Base-by-base conservation (phyloP, 2,888 invertebrate genomes). In the Synergus laeviventris region DNA sequence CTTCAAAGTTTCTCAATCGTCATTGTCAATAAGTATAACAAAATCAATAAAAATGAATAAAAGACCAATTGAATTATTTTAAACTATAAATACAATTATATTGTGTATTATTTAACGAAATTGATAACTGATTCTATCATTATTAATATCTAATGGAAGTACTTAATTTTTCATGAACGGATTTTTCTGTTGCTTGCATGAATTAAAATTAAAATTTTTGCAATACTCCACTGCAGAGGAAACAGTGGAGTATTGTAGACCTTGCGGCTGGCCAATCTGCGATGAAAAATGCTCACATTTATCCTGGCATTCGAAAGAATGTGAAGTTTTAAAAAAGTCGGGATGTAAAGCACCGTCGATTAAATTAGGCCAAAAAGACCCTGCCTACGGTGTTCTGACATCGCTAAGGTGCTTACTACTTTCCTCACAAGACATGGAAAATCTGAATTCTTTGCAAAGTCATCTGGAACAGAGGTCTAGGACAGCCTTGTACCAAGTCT, bases 391-490 rank as follows among this genome's bases (percentile, higher is more conserved):
- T 61, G 36, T 61, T 61, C 61, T 61, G 36, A 61, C 61, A n/a
- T 38, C 61, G 11, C 36, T 61, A 16, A 61, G 61, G n/a, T 61
- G 61, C 61, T 38, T 61, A n/a, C 61, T 61, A 16, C 61, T 61
- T 61, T 61, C 61, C 61, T 61, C 61, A 61, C 61, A 38, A 61
- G 61, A 61, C 61, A 61, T 9, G 61, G 61, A 61, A 61, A 61
- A 36, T 38, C 36, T 61, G n/a, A 61, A 38, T 61, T 61, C 61
- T 38, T 36, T 61, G 38, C 38, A 61, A 61, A 61, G 61, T 61
- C 61, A 61, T 36, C 61, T 61, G 61, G 61, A 61, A 61, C 36
- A 61, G 36, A 61, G 61, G 38, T 36, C 61, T 61, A 36, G 38
- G 61, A 61, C 61, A 61, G 36, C 61, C 61, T 36, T 61, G 61